phyloP scores from a whole-genome alignment of 1,140 invertebrate species.

The Trachymyrmex septentrionalis region DNA sequence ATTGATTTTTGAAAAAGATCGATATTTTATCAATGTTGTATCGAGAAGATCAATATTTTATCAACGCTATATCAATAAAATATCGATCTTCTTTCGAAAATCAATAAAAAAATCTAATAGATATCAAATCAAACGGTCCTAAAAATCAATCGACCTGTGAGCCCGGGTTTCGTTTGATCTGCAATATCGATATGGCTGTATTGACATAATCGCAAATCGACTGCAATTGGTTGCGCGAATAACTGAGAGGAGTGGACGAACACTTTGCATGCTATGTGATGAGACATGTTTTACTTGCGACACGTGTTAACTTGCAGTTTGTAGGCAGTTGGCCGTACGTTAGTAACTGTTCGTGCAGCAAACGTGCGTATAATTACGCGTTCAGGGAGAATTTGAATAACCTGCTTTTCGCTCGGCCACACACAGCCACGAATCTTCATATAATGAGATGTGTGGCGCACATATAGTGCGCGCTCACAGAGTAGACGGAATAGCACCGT shows the following conservation, averaged over 20 bases:
- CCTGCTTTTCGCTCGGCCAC: constrained; percentile 45
- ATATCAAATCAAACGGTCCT: too few species aligned
- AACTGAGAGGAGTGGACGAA: constrained; percentile 54
- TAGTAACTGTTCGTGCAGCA: constrained; percentile 43
- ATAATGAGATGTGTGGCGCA: constrained; percentile 27
- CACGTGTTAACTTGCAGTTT: constrained; percentile 65
- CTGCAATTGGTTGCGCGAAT: constrained; percentile 26
- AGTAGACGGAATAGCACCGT: constrained; percentile 17
- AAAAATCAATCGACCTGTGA: too few species aligned
- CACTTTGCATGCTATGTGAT: constrained; percentile 60
- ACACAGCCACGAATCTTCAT: constrained; percentile 33
- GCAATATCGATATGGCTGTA: constrained; percentile 25
- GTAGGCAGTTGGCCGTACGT: constrained; percentile 11
- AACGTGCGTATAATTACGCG: constrained; percentile 71
- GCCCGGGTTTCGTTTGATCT: not conserved
- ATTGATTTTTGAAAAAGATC: too few species aligned
- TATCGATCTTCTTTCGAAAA: too few species aligned
- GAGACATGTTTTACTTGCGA: constrained; percentile 47
- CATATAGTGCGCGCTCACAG: not conserved
- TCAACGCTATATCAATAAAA: too few species aligned
- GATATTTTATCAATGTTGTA: too few species aligned
- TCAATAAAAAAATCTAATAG: too few species aligned
- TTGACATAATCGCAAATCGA: constrained; percentile 51
- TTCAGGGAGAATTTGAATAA: constrained; percentile 71
- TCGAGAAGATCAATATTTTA: too few species aligned